Evolutionary conservation across 2,113 vertebrate species (phyloP).

Genomic region (Lucifuga dentata): DNA sequence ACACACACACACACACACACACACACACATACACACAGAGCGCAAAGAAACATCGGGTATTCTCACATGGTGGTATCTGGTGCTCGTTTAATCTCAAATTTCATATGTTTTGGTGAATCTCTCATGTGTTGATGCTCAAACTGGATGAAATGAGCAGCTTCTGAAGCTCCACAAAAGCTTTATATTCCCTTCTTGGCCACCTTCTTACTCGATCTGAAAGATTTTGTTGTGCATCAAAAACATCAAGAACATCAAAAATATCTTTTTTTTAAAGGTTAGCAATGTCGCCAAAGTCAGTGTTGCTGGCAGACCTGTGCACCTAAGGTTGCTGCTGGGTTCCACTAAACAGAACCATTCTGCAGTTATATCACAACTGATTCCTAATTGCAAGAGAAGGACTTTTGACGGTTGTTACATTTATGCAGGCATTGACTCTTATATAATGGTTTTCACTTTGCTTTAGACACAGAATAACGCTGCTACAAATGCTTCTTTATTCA

Average conservation of each 20-base stretch:
- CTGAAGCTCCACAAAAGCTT: conserved; percentile 27
- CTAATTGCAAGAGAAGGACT: background rate
- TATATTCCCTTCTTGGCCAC: conserved; percentile 4
- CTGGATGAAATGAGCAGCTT: conserved; percentile 21
- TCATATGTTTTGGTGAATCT: conserved; percentile 41
- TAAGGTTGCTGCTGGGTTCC: background rate
- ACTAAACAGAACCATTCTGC: background rate
- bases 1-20: background rate
- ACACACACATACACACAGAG: background rate
- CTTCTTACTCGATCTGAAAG: conserved; percentile 6
- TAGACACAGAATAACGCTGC: background rate
- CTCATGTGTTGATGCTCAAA: conserved; percentile 1
- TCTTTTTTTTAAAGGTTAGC: conserved; percentile 21
- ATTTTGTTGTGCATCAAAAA: too few relatives aligned
- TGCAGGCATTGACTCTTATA: background rate
- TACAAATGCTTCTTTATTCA: background rate
- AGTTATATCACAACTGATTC: background rate
- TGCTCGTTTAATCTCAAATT: conserved; percentile 46
- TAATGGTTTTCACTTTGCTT: conserved; percentile 11
- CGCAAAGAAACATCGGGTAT: conserved; percentile 38
- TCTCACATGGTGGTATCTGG: conserved; percentile 20
- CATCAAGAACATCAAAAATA: conserved; percentile 25
- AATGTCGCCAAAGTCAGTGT: conserved; percentile 33
- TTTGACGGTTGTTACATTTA: background rate
- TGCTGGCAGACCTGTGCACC: background rate